Conservation (phyloP, 2,797 vertebrate genomes). For the Myotis daubentonii region DNA sequence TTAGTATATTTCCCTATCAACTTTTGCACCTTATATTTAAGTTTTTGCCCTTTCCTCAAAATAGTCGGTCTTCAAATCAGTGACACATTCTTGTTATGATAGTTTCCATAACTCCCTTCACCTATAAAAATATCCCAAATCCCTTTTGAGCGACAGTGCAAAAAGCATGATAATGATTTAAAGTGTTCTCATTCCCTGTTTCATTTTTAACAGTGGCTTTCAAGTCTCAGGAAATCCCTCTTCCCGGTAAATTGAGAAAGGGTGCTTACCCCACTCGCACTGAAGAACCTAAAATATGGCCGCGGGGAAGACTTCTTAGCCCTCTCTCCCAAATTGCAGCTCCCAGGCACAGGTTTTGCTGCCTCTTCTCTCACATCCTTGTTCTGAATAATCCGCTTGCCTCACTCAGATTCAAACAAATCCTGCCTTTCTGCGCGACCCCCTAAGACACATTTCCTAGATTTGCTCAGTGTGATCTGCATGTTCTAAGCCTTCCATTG, state of each 20-base stretch:
- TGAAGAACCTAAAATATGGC: background rate
- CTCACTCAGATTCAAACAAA: background rate
- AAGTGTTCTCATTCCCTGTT: background rate
- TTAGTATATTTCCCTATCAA: background rate
- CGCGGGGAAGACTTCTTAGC: background rate
- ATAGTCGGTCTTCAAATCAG: background rate
- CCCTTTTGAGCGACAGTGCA: background rate
- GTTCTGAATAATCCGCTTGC: accelerated
- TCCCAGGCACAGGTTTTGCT: background rate
- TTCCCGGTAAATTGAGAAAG: background rate
- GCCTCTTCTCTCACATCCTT: background rate
- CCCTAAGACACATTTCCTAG: background rate
- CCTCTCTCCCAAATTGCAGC: background rate
- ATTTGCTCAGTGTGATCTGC: background rate
- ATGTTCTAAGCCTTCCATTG: background rate
- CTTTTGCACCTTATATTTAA: background rate
- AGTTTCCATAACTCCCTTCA: background rate
- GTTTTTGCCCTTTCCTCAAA: background rate
- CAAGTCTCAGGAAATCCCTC: slow-evolving; percentile 6
- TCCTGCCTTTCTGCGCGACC: background rate
- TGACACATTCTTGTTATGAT: background rate
- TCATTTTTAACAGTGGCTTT: slow-evolving; percentile 3
- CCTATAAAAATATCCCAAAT: background rate
- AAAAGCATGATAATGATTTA: background rate
- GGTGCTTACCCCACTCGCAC: background rate